These are phyloP conservation scores for Idaea biselata DNA, from an alignment of 2,888 invertebrate species.

Conservation along the genomic window DNA sequence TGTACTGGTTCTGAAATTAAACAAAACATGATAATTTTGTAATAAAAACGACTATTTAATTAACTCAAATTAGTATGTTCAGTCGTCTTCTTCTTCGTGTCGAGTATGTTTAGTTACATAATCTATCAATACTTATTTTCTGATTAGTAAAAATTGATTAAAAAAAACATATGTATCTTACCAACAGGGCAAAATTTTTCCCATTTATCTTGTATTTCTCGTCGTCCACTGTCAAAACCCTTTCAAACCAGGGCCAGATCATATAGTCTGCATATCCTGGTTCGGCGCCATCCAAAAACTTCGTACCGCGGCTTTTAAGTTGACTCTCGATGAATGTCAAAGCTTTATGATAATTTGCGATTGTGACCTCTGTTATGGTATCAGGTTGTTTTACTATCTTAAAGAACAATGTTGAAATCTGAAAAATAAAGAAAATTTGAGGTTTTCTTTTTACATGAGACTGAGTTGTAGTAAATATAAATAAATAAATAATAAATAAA, in stretches of 20 bases:
- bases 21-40: background rate
- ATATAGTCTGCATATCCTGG: conserved; percentile 91
- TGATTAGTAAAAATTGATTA: too few relatives aligned
- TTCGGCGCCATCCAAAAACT: conserved; percentile 82
- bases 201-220: conserved; percentile 74
- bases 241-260: conserved; percentile 94
- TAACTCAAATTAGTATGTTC: too few relatives aligned
- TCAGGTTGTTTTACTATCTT: conserved; percentile 48
- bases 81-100: too few relatives aligned
- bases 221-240: conserved; percentile 72
- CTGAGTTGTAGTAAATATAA: too few relatives aligned
- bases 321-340: conserved; percentile 84
- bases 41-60: background rate
- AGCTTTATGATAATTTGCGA: conserved; percentile 52
- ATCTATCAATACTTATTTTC: too few relatives aligned
- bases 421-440: conserved; percentile 19
- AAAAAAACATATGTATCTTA: conserved; percentile 31
- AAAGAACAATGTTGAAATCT: conserved; percentile 49
- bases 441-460: background rate
- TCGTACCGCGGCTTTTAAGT: conserved; percentile 79
- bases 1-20: conserved; percentile 81
- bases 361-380: conserved; percentile 43
- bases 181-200: conserved; percentile 72
- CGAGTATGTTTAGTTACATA: too few relatives aligned
- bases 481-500: too few relatives aligned